Evolutionary conservation across 2,888 invertebrate genomes (phyloP).

Genomic region (Lithosia quadra): DNA sequence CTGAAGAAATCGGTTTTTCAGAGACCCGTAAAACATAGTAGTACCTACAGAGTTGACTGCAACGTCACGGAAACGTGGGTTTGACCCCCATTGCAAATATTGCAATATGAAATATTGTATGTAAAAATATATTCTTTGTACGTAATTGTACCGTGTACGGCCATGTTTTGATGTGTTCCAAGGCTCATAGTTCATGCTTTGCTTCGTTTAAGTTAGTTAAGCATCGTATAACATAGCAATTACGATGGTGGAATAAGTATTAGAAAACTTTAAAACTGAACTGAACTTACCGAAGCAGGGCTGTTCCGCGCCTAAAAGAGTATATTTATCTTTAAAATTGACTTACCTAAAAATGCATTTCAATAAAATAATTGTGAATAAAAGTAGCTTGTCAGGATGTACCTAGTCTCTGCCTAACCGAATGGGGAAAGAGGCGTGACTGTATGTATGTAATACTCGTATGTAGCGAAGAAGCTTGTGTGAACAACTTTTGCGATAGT

Average conservation of each 20-base stretch:
- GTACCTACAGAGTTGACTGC: background rate
- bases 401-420: background rate
- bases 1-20: no score
- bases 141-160: no score
- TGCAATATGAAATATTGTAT: background rate
- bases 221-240: background rate
- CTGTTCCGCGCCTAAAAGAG: background rate
- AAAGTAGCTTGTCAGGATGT: no score
- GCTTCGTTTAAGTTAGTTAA: background rate
- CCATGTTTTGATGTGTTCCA: background rate
- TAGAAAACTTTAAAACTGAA: background rate
- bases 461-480: no score
- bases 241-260: background rate
- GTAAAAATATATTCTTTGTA: no score
- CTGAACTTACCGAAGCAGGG: background rate
- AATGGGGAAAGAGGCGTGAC: background rate
- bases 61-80: background rate
- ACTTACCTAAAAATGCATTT: no score
- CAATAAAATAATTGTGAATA: no score
- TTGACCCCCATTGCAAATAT: background rate
- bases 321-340: background rate
- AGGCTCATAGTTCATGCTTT: background rate
- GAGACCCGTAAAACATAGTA: no score
- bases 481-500: background rate
- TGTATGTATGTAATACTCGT: background rate